phyloP scores from a whole-genome alignment of 2,797 vertebrate genomes.

The Lagorchestes hirsutus region DNA sequence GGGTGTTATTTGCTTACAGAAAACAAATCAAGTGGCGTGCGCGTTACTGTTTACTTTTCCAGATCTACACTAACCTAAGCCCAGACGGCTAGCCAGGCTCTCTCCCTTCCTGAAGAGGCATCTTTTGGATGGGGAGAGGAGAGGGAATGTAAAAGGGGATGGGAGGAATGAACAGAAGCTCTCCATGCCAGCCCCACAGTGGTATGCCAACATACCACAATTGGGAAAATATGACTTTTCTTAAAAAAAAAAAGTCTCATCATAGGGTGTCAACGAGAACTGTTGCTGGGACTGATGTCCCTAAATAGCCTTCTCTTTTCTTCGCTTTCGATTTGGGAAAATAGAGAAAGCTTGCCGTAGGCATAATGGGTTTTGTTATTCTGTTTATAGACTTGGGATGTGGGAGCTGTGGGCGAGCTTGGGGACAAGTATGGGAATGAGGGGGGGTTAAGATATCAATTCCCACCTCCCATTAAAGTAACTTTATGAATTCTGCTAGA shows the following conservation, averaged over 20 bases:
- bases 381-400: not conserved
- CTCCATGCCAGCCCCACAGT: not conserved
- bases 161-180: not conserved
- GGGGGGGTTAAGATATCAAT: not conserved
- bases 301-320: not conserved
- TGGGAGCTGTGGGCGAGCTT: not conserved
- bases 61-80: slow-evolving; percentile 79
- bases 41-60: slow-evolving; percentile 83
- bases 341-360: not conserved
- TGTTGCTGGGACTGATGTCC: not conserved
- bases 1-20: slow-evolving; percentile 87
- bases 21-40: slow-evolving; percentile 84
- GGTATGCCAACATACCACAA: not conserved
- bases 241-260: not conserved
- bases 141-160: not conserved
- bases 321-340: not conserved
- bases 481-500: not conserved
- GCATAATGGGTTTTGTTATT: not conserved
- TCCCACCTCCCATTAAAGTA: slow-evolving; percentile 10
- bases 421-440: not conserved
- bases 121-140: not conserved
- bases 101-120: slow-evolving; percentile 31
- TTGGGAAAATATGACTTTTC: slow-evolving; percentile 21
- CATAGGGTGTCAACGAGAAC: not conserved
- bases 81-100: slow-evolving; percentile 75